Evolutionary conservation across 2,888 invertebrate species (phyloP), one percentile per base, ranked within the genome.

Genomic region (Synergus japonicus): DNA sequence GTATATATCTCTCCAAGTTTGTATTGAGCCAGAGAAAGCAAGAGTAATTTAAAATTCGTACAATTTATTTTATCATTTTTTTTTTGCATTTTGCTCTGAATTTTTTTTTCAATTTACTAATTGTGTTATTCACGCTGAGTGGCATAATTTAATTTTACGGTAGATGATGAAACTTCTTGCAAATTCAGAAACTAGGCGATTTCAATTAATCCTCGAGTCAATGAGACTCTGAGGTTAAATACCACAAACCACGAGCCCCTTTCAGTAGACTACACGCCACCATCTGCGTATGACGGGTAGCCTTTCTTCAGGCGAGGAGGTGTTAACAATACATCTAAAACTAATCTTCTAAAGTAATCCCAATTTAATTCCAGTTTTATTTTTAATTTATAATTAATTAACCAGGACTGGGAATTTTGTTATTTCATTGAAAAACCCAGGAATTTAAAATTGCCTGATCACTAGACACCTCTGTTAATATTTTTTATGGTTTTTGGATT

Each of bases 251-350:
- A 63, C 29, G 10, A 63, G 29, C 10, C 63, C 63, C 63, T 29
- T 63, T 63, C 22, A 29, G 18, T 49, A 37, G 15, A 73, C 46
- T 37, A 8, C 10, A 9, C 29, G 37, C 54, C 15, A 54, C n/a
- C 73, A 18, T n/a, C 15, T 37, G 37, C 37, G 73, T 73, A 54
- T 10, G 54, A 37, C 73, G 54, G 73, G 73, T 54, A 54, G 73
- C 37, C 15, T 29, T 12, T 54, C 54, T 5, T 2, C 73, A 58
- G 73, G 54, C 18, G 15, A 29, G 12, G 13, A 63, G 12, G 13
- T 29, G 29, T 18, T 54, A 54, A 58, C 54, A 54, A 54, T 54
- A n/a, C n/a, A 9, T n/a, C 18, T 46, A 46, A 46, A 37, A 37
- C 10, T 7, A 63, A 63, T 12, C 22, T 29, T 29, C 12, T 29